Evolutionary conservation across 2,113 vertebrate genomes (phyloP).

Genomic region (Perca schrenkii): DNA sequence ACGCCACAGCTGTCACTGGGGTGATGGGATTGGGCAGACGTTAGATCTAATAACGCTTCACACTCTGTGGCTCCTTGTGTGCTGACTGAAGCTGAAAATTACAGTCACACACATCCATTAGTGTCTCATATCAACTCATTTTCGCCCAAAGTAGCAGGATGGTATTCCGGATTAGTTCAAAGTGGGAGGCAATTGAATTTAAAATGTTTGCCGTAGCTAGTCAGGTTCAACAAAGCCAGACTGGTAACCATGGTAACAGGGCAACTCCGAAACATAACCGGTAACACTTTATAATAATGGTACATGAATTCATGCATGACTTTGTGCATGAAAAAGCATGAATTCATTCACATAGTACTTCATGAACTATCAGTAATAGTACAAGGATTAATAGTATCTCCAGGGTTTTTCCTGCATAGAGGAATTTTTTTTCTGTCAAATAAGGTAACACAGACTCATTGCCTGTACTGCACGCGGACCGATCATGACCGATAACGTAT

Average conservation of each 20-base stretch:
- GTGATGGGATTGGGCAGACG: conserved; percentile 50
- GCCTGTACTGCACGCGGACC: too few relatives aligned
- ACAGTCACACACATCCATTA: conserved; percentile 23
- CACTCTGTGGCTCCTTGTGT: conserved; percentile 38
- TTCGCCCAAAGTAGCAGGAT: conserved; percentile 27
- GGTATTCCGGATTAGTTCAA: background rate
- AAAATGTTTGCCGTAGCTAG: background rate
- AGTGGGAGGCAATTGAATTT: conserved; percentile 20
- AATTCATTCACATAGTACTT: too few relatives aligned
- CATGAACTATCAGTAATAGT: too few relatives aligned
- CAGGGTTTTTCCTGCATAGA: too few relatives aligned
- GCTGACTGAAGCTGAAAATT: conserved; percentile 48
- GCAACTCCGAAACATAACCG: background rate
- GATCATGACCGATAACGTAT: too few relatives aligned
- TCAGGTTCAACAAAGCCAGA: conserved; percentile 1
- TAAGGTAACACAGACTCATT: too few relatives aligned
- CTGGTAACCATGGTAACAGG: background rate
- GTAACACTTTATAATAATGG: too few relatives aligned
- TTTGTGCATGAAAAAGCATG: too few relatives aligned
- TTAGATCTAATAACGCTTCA: conserved; percentile 62
- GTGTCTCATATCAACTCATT: conserved; percentile 34
- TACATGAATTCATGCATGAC: too few relatives aligned
- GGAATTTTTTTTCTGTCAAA: too few relatives aligned
- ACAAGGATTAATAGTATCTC: too few relatives aligned
- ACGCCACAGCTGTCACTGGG: conserved; percentile 48